A percentile compares a stretch with the other conserved stretches of the same genome.
Evolutionary conservation across 2,888 invertebrate genomes (phyloP).

Genomic region (Mythimna albipuncta): DNA sequence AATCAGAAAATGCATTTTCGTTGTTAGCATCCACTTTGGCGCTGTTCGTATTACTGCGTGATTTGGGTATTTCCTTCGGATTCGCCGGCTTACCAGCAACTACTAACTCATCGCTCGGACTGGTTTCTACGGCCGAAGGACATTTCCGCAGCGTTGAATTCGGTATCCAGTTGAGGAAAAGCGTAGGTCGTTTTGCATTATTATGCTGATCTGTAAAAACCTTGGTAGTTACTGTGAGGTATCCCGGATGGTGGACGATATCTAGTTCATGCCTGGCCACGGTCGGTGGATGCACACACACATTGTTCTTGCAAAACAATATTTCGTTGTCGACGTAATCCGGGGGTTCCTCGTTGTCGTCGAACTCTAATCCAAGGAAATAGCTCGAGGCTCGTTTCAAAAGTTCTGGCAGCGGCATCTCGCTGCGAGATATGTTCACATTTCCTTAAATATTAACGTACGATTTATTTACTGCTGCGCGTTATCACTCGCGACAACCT

Average conservation of each 20-base stretch:
- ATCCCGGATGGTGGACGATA: conserved; percentile 97
- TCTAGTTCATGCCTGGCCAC: conserved; percentile 95
- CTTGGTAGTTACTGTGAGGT: conserved; percentile 96
- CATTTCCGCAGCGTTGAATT: conserved; percentile 97
- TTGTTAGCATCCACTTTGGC: conserved; percentile 80
- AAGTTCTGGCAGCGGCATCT: conserved; percentile 95
- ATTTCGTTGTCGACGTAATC: conserved; percentile 96
- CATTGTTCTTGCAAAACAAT: conserved; percentile 98
- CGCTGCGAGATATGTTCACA: conserved; percentile 76
- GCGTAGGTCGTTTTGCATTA: conserved; percentile 94
- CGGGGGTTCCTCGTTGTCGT: conserved; percentile 90
- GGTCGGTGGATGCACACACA: conserved; percentile 98
- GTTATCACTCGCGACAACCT: conserved; percentile 82
- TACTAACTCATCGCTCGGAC: conserved; percentile 85
- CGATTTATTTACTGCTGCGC: conserved; percentile 62
- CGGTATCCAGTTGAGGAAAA: conserved; percentile 98
- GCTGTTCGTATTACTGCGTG: conserved; percentile 66
- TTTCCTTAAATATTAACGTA: conserved; percentile 73
- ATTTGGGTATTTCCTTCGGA: conserved; percentile 75
- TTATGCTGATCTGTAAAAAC: conserved; percentile 95
- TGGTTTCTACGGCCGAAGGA: conserved; percentile 93
- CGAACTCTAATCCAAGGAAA: conserved; percentile 93
- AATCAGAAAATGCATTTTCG: conserved; percentile 88
- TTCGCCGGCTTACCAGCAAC: conserved; percentile 75
- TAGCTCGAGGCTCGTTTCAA: conserved; percentile 95